Conservation (phyloP, 2,888 invertebrate species). For the Andrena chrysosceles region DNA sequence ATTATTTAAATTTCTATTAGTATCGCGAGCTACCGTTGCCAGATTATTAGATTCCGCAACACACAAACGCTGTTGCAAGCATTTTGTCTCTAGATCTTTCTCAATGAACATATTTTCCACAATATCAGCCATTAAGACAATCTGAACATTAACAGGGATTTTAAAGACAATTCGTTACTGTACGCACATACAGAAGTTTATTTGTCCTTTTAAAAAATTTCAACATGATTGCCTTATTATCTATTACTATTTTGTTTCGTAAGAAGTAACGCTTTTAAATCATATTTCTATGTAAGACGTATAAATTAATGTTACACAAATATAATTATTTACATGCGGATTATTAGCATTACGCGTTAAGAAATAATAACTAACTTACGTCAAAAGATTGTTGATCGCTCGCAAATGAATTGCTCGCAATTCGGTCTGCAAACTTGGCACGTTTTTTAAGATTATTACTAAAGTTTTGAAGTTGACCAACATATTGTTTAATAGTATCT, state of each 20-base stretch:
- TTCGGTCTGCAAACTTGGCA: slow-evolving; percentile 62
- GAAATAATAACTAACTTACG: slow-evolving; percentile 69
- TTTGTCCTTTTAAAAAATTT: slow-evolving; percentile 4
- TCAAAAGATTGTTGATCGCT: slow-evolving; percentile 61
- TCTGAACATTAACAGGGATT: slow-evolving; percentile 74
- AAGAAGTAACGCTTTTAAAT: not conserved
- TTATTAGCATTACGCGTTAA: not conserved
- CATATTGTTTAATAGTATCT: slow-evolving; percentile 71
- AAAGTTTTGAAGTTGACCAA: slow-evolving; percentile 72
- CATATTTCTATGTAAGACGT: not conserved
- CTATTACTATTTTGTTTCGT: not conserved
- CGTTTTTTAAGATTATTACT: slow-evolving; percentile 71
- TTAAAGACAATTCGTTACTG: slow-evolving; percentile 38
- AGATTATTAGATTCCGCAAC: slow-evolving; percentile 61
- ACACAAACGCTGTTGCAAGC: slow-evolving; percentile 66
- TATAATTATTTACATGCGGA: not conserved
- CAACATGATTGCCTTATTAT: slow-evolving; percentile 66
- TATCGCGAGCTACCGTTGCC: slow-evolving; percentile 61
- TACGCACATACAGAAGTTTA: not conserved
- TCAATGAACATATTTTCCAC: slow-evolving; percentile 73
- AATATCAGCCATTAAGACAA: slow-evolving; percentile 73
- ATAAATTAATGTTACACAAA: not conserved
- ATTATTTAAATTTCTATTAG: slow-evolving; percentile 62
- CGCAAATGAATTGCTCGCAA: slow-evolving; percentile 45
- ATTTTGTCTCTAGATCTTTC: slow-evolving; percentile 71